Conservation (phyloP, 2,888 invertebrate genomes). For the Perdita meconis region DNA sequence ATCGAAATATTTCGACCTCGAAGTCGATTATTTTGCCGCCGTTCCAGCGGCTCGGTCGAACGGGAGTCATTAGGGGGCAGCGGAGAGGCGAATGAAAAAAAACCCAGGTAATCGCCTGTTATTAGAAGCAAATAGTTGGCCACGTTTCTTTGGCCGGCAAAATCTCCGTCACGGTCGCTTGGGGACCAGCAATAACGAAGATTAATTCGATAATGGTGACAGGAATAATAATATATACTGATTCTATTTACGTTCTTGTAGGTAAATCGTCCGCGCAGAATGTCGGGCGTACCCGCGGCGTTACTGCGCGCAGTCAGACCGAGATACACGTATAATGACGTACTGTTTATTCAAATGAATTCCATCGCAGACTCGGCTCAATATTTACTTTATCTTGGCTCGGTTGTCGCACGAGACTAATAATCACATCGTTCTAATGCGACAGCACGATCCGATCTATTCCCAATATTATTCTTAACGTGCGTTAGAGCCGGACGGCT, state of each 20-base stretch:
- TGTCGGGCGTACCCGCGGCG: conserved; percentile 29
- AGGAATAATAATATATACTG: conserved; percentile 18
- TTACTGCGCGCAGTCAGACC: conserved; percentile 39
- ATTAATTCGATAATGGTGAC: conserved; percentile 54
- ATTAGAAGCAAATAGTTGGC: conserved; percentile 26
- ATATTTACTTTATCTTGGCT: conserved; percentile 55
- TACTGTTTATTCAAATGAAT: conserved; percentile 65
- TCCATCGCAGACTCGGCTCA: conserved; percentile 25
- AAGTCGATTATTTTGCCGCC: conserved; percentile 23
- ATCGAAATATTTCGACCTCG: conserved; percentile 30
- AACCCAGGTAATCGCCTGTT: conserved; percentile 33
- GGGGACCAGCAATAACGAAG: conserved; percentile 28
- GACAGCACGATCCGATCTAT: conserved; percentile 47
- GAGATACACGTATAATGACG: conserved; percentile 52
- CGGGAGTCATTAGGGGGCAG: conserved; percentile 19
- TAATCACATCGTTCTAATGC: conserved; percentile 50
- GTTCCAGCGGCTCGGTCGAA: conserved; percentile 4
- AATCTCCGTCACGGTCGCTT: conserved; percentile 9
- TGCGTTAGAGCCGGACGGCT: conserved; percentile 22
- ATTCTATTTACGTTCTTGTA: conserved; percentile 19
- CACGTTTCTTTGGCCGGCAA: conserved; percentile 13
- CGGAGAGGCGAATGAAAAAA: conserved; percentile 1
- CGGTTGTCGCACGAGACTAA: conserved; percentile 56
- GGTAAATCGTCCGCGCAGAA: conserved; percentile 34
- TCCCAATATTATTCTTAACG: conserved; percentile 62